phyloP scores from a whole-genome alignment of 2,113 vertebrate genomes.

The Raja brachyura region DNA sequence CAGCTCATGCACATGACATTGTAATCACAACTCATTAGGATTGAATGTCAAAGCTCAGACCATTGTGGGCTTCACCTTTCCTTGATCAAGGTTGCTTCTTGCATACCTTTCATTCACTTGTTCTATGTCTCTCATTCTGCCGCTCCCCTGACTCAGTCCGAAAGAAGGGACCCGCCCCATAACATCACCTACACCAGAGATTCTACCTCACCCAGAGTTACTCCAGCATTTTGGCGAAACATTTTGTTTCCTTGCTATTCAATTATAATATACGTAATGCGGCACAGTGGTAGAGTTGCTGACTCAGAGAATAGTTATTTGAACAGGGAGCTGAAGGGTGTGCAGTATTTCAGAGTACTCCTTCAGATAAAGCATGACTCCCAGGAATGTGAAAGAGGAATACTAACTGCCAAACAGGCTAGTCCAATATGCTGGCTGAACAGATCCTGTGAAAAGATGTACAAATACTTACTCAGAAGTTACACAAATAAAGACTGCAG shows the following conservation, averaged over 20 bases:
- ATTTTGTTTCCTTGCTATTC: no score
- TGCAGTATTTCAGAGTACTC: constrained; percentile 41
- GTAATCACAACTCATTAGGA: neutral
- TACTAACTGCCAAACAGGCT: neutral
- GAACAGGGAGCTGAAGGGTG: neutral
- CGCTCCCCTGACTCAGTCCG: no score
- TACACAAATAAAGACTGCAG: neutral
- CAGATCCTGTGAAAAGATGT: neutral
- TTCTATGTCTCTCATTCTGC: no score
- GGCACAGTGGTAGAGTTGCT: no score
- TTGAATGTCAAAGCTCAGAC: neutral
- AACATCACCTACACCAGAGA: no score
- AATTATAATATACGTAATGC: no score
- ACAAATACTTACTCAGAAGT: neutral
- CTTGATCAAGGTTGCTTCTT: no score
- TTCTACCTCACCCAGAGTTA: no score
- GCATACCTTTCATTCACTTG: no score
- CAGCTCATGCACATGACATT: neutral
- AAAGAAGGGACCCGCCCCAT: no score
- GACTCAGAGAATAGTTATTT: neutral
- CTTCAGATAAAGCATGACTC: constrained; percentile 60
- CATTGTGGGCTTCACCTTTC: no score
- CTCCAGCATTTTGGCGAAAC: no score
- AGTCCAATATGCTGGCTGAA: neutral
- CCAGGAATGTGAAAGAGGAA: neutral